A percentile compares a stretch with the other conserved stretches of the same genome.
Conservation (phyloP, 1,140 invertebrate species). For the Polypedilum vanderplanki region DNA sequence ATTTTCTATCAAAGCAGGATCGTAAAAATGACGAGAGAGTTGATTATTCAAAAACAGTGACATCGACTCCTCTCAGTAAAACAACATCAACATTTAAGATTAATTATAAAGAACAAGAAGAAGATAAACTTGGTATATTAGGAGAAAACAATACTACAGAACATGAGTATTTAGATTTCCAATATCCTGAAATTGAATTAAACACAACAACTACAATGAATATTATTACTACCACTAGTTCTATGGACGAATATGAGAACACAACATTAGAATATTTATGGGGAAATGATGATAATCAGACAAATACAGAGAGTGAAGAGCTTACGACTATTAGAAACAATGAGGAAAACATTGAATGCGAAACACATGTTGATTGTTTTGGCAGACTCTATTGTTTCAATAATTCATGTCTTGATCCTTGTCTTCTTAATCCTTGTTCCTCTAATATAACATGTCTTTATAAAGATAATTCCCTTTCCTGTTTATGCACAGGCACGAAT, state of each 20-base stretch:
- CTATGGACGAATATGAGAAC: neutral
- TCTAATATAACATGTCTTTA: neutral
- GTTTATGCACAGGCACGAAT: neutral
- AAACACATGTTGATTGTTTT: neutral
- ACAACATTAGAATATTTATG: neutral
- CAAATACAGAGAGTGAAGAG: neutral
- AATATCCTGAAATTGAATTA: neutral
- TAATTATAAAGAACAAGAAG: neutral
- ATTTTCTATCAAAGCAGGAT: too few species aligned
- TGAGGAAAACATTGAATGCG: neutral
- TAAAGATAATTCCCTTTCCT: neutral
- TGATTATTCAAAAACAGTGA: neutral
- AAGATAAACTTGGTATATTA: neutral
- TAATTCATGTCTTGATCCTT: constrained; percentile 5
- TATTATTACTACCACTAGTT: neutral
- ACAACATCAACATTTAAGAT: neutral
- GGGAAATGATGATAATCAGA: neutral
- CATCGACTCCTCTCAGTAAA: neutral
- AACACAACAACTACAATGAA: neutral
- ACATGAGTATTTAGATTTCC: neutral
- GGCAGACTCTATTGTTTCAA: neutral
- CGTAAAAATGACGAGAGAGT: too few species aligned
- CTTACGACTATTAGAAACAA: neutral
- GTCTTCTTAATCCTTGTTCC: constrained; percentile 4
- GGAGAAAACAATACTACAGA: neutral